Percentiles rank a stretch among this genome's conserved stretches.
phyloP scores from a whole-genome alignment of 2,888 invertebrate species.

The Andricus quercusramuli region DNA sequence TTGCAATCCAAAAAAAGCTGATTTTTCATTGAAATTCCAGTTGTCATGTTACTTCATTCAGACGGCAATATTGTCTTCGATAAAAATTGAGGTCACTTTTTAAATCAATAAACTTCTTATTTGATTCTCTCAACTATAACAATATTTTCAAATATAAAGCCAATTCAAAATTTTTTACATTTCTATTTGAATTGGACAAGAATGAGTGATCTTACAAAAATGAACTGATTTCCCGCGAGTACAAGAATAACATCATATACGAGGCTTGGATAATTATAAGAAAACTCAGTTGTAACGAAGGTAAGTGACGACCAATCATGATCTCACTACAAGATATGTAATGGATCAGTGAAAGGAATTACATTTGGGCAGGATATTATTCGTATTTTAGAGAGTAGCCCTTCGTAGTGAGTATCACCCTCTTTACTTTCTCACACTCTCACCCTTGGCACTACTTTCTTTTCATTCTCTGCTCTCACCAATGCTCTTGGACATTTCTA shows the following conservation, averaged over 20 bases:
- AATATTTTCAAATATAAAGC: neutral
- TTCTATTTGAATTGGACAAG: neutral
- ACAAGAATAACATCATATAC: neutral
- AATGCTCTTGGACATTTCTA: conserved; percentile 3
- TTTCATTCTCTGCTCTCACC: conserved; percentile 1
- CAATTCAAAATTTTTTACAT: neutral
- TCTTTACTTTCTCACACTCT: neutral
- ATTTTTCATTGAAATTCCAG: no score
- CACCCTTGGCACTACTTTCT: neutral
- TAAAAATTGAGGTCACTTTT: no score
- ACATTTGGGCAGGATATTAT: neutral
- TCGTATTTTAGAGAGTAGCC: neutral
- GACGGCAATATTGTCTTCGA: no score
- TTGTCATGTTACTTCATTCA: no score
- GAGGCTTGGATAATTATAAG: neutral
- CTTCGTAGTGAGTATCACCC: neutral
- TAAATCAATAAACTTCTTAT: no score
- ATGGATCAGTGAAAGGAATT: neutral
- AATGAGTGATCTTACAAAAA: neutral
- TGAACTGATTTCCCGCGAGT: neutral
- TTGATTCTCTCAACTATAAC: no score
- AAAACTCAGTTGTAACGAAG: neutral
- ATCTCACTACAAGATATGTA: neutral
- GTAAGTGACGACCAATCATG: neutral
- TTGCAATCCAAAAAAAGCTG: no score